Evolutionary conservation across 2,888 invertebrate genomes (phyloP).

Genomic region (Dyspetes luteomarginatus): DNA sequence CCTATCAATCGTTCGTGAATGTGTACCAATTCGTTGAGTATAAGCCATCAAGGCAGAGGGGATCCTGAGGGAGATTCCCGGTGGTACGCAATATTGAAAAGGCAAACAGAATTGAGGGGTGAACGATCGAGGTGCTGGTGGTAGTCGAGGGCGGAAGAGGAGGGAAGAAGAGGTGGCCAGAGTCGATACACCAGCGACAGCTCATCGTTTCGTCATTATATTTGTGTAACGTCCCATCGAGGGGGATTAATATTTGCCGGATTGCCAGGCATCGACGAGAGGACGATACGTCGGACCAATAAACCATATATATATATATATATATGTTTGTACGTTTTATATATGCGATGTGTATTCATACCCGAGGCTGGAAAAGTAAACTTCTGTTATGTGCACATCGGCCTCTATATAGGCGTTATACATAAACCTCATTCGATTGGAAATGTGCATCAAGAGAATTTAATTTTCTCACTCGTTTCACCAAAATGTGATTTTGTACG

Average conservation of each 20-base stretch:
- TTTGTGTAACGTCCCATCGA: slow-evolving; percentile 48
- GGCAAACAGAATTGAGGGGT: slow-evolving; percentile 38
- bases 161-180: background rate
- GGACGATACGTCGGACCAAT: background rate
- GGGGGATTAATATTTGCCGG: slow-evolving; percentile 47
- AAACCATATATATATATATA: background rate
- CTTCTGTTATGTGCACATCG: slow-evolving; percentile 16
- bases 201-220: slow-evolving; percentile 63
- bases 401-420: slow-evolving; percentile 4
- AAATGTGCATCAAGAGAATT: slow-evolving; percentile 43
- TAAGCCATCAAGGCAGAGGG: background rate
- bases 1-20: background rate
- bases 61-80: background rate
- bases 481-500: background rate
- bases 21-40: background rate
- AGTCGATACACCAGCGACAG: slow-evolving; percentile 39
- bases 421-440: slow-evolving; percentile 3
- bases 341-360: slow-evolving; percentile 2
- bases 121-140: background rate
- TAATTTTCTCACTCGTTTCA: slow-evolving; percentile 47
- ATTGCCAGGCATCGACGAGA: slow-evolving; percentile 14
- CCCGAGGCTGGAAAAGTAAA: slow-evolving; percentile 12
- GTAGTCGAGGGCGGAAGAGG: background rate
- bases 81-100: slow-evolving; percentile 30
- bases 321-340: background rate